Evolutionary conservation across 2,797 vertebrate species (phyloP).

Genomic region (Gallirallus australis): DNA sequence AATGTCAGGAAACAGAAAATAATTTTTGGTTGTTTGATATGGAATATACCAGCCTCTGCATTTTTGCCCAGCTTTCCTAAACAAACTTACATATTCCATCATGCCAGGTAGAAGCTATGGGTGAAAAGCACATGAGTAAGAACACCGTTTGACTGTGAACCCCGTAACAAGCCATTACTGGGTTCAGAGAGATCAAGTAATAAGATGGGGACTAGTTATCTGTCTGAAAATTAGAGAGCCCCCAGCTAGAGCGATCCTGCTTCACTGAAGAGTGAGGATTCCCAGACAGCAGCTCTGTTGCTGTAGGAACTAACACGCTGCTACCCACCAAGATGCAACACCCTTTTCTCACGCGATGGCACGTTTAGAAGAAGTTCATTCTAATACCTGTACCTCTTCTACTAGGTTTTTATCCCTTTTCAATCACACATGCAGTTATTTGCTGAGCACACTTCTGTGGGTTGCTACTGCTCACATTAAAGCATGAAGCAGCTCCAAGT

Average conservation of each 20-base stretch:
- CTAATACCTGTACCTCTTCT: not conserved
- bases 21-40: not conserved
- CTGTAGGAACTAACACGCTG: not conserved
- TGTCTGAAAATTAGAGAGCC: not conserved
- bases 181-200: not conserved
- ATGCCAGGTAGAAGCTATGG: not conserved
- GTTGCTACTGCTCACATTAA: not conserved
- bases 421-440: not conserved
- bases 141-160: not conserved
- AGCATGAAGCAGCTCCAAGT: not conserved
- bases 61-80: not conserved
- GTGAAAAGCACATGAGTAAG: not conserved
- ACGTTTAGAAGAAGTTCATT: not conserved
- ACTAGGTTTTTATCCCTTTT: not conserved
- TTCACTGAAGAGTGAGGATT: not conserved
- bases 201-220: not conserved
- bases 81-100: not conserved
- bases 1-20: not conserved
- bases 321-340: not conserved
- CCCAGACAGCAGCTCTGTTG: not conserved
- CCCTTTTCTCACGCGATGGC: not conserved
- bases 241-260: not conserved
- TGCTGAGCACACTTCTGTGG: not conserved
- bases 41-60: not conserved
- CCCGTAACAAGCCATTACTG: not conserved